These are phyloP conservation scores for Apostichopus parvimensis DNA, from an alignment of 35 echinoderm and acorn worm species.

Conservation along the genomic window DNA sequence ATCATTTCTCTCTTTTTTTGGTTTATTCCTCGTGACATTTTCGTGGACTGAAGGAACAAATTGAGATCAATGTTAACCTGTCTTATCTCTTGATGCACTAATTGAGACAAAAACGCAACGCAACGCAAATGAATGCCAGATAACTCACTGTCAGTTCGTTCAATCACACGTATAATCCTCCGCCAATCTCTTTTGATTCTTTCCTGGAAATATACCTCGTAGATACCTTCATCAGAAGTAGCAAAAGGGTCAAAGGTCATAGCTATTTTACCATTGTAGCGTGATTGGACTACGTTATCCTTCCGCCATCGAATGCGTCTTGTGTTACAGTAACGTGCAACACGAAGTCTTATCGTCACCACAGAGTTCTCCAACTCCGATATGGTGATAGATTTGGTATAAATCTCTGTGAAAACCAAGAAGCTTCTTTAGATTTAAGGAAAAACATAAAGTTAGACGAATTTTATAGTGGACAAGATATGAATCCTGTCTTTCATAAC, in stretches of 20 bases:
- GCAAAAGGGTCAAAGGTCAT: background rate
- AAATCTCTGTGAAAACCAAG: background rate
- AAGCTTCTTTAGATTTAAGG: too few relatives aligned
- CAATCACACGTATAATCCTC: background rate
- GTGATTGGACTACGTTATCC: background rate
- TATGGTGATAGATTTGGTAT: background rate
- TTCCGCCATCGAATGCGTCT: conserved; percentile 3
- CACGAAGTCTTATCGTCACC: background rate
- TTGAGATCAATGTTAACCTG: too few relatives aligned
- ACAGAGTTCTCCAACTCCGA: background rate
- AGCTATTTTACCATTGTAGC: background rate
- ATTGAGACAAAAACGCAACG: too few relatives aligned
- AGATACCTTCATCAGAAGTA: conserved; percentile 21
- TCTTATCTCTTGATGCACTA: too few relatives aligned
- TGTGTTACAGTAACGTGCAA: too few relatives aligned
- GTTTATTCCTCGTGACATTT: too few relatives aligned
- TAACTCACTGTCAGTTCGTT: conserved; percentile 15
- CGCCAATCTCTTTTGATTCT: background rate
- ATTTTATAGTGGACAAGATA: too few relatives aligned
- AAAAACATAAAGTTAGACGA: too few relatives aligned
- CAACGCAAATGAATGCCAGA: too few relatives aligned
- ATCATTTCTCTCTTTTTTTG: too few relatives aligned
- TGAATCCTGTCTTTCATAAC: too few relatives aligned
- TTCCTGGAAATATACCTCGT: conserved; percentile 13
- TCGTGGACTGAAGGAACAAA: too few relatives aligned